These are phyloP conservation scores for Nephrotoma guestfalica DNA, from an alignment of 2,888 invertebrate genomes.

Conservation along the genomic window DNA sequence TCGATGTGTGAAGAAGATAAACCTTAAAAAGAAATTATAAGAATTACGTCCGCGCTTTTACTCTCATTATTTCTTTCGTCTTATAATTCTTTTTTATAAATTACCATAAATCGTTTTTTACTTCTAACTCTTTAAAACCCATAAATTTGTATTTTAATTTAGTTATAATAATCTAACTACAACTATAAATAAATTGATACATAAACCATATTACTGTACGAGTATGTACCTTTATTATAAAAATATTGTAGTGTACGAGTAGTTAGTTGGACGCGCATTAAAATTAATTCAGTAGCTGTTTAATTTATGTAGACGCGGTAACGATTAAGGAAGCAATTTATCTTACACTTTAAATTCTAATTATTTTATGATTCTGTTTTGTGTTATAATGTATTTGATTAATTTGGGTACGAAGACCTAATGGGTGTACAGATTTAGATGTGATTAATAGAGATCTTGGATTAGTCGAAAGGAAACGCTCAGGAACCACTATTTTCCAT, in stretches of 20 bases:
- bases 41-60: no score
- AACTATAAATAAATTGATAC: not conserved
- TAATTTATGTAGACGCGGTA: not conserved
- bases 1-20: no score
- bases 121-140: not conserved
- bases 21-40: no score
- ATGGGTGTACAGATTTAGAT: not conserved
- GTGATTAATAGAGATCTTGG: not conserved
- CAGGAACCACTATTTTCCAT: not conserved
- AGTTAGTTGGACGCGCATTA: not conserved
- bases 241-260: not conserved
- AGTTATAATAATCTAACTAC: not conserved
- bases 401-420: not conserved
- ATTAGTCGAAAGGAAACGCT: not conserved
- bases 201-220: not conserved
- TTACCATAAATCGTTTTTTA: not conserved
- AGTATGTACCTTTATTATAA: not conserved
- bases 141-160: not conserved
- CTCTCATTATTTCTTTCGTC: no score
- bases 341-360: not conserved
- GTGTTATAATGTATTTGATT: not conserved
- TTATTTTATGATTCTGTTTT: not conserved
- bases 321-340: not conserved
- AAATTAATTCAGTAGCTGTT: not conserved
- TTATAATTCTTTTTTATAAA: not conserved